Conservation (phyloP, 2,113 vertebrate genomes). For the Trematocara unimaculatum region DNA sequence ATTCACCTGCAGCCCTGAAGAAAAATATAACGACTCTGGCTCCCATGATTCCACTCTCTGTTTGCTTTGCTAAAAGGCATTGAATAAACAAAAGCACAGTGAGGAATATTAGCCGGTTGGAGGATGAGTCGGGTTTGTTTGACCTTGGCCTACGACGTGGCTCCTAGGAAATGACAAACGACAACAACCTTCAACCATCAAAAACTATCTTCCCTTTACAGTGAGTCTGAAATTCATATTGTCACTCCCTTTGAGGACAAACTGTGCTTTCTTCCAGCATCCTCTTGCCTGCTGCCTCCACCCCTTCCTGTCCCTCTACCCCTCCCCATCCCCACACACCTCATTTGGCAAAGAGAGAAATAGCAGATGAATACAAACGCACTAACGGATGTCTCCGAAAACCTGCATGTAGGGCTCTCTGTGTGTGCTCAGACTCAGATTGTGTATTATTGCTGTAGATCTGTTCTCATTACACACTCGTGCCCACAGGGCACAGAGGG, state of each 20-base stretch:
- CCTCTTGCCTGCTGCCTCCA: not conserved
- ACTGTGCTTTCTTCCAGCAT: not conserved
- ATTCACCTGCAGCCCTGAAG: constrained; percentile 4
- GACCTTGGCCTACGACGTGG: not conserved
- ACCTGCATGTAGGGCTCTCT: not conserved
- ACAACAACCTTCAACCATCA: not conserved
- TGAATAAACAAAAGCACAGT: not conserved
- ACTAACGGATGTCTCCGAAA: not conserved
- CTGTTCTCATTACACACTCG: constrained; percentile 59
- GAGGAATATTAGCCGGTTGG: constrained; percentile 23
- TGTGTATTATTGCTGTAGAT: constrained; percentile 49
- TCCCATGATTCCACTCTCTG: constrained; percentile 12
- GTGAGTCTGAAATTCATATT: constrained; percentile 20
- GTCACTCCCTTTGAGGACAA: constrained; percentile 16
- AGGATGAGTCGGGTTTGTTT: not conserved
- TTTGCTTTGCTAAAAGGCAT: constrained; percentile 17
- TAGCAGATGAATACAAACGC: constrained; percentile 3
- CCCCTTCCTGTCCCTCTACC: not conserved
- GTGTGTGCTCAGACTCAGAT: constrained; percentile 6
- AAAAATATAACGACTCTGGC: not conserved
- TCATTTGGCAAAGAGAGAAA: constrained; percentile 40
- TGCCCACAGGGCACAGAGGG: constrained; percentile 32
- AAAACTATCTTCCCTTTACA: not conserved
- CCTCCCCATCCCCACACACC: not conserved
- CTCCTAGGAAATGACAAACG: constrained; percentile 21